Evolutionary conservation across 2,113 vertebrate genomes (phyloP).

Genomic region (Apodemus speciosus): DNA sequence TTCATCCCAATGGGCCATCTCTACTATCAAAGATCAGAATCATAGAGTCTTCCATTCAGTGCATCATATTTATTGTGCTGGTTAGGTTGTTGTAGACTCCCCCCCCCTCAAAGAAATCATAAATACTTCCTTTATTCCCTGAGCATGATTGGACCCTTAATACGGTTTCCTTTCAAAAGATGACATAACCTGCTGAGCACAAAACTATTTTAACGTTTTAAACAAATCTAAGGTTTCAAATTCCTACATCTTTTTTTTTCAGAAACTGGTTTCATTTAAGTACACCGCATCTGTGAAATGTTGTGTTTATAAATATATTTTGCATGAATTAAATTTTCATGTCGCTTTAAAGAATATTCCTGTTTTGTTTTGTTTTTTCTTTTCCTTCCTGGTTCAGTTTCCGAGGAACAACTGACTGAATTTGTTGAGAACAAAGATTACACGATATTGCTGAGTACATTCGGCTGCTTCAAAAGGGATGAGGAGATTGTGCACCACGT

Average conservation of each 20-base stretch:
- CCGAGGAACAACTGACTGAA: constrained; percentile 92
- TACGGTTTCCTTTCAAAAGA: not conserved
- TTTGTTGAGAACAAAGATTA: constrained; percentile 97
- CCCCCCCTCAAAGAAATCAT: not conserved
- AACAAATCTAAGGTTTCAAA: not conserved
- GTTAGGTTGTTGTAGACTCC: not conserved
- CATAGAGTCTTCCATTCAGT: not conserved
- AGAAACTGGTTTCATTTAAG: not conserved
- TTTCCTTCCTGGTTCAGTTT: constrained; percentile 85
- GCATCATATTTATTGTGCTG: not conserved
- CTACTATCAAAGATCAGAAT: not conserved
- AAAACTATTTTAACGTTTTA: not conserved
- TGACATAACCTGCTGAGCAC: not conserved
- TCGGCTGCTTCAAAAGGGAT: constrained; percentile 87
- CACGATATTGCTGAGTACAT: constrained; percentile 86
- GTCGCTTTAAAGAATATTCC: not conserved
- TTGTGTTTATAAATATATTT: not conserved
- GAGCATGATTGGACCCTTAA: not conserved
- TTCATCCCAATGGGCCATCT: not conserved
- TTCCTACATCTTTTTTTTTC: not conserved
- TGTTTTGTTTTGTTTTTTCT: constrained; percentile 24
- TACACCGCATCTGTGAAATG: not conserved
- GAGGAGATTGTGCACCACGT: constrained; percentile 89
- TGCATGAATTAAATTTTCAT: constrained; percentile 43
- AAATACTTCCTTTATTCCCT: constrained; percentile 36